Percentiles rank a stretch among this genome's conserved stretches.
Evolutionary conservation across 2,797 vertebrate genomes (phyloP).

Genomic region (Acrocephalus scirpaceus): DNA sequence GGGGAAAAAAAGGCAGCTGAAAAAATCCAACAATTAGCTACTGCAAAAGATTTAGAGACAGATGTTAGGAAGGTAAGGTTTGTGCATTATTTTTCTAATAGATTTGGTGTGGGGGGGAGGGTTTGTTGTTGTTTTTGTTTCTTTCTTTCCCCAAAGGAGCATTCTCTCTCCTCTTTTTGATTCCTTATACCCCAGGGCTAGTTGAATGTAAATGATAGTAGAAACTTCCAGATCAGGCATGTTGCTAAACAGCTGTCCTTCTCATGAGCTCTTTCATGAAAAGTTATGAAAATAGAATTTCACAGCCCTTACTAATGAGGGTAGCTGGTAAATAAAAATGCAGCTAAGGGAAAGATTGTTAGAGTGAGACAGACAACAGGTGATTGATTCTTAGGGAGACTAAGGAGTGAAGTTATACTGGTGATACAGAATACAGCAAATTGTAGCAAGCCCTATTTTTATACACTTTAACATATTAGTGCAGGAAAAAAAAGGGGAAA

Average conservation of each 20-base stretch:
- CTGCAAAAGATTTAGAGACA: background rate
- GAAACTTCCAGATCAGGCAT: background rate
- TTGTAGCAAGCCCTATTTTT: background rate
- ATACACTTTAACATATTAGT: background rate
- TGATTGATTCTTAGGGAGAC: background rate
- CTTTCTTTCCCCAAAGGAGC: rapidly evolving
- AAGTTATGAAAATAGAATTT: background rate
- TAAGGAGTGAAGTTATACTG: background rate
- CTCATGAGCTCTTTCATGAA: background rate
- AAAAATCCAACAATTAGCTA: background rate
- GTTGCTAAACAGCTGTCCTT: background rate
- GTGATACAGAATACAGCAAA: background rate
- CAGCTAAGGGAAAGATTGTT: background rate
- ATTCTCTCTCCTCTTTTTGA: background rate
- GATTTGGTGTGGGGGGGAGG: too few species aligned
- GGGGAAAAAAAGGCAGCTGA: background rate
- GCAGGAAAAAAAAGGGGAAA: background rate
- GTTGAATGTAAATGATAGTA: background rate
- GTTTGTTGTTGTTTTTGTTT: background rate
- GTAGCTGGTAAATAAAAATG: background rate
- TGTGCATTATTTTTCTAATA: background rate
- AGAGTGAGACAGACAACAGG: background rate
- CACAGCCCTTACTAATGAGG: background rate
- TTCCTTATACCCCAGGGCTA: background rate
- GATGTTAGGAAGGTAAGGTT: background rate